phyloP scores from a whole-genome alignment of 2,797 vertebrate species.

The Coregonus ussuriensis region DNA sequence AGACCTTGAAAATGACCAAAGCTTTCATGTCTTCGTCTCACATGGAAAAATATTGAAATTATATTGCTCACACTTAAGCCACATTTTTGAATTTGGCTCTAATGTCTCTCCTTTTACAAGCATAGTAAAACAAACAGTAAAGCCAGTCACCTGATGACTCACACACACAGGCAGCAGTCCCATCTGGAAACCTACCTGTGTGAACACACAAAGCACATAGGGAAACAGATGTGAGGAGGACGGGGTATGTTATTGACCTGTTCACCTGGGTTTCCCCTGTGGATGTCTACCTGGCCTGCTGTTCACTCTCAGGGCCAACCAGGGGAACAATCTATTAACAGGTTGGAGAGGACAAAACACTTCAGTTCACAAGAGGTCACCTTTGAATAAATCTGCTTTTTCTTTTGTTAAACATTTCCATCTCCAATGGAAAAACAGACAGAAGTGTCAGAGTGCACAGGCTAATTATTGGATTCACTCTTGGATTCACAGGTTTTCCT shows the following conservation, averaged over 20 bases:
- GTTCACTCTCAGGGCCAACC: background rate
- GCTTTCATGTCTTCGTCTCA: background rate
- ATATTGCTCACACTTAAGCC: background rate
- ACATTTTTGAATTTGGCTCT: background rate
- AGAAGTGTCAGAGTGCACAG: background rate
- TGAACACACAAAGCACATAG: background rate
- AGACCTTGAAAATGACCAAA: background rate
- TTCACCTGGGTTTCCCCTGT: slow-evolving; percentile 4
- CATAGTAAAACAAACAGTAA: slow-evolving; percentile 49
- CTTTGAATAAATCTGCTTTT: background rate
- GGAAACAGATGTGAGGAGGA: slow-evolving; percentile 11
- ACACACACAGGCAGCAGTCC: slow-evolving; percentile 49
- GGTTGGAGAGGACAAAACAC: background rate
- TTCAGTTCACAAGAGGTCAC: background rate
- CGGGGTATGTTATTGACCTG: background rate
- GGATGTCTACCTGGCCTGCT: background rate
- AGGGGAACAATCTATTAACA: background rate
- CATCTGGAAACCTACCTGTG: slow-evolving; percentile 66
- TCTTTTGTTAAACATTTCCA: background rate
- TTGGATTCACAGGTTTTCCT: background rate
- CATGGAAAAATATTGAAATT: background rate
- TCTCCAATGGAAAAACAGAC: background rate
- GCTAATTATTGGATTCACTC: background rate
- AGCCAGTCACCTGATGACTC: slow-evolving; percentile 66
- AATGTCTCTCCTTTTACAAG: slow-evolving; percentile 17